phyloP scores from a whole-genome alignment of 2,888 invertebrate species.

The Euspilapteryx auroguttella region DNA sequence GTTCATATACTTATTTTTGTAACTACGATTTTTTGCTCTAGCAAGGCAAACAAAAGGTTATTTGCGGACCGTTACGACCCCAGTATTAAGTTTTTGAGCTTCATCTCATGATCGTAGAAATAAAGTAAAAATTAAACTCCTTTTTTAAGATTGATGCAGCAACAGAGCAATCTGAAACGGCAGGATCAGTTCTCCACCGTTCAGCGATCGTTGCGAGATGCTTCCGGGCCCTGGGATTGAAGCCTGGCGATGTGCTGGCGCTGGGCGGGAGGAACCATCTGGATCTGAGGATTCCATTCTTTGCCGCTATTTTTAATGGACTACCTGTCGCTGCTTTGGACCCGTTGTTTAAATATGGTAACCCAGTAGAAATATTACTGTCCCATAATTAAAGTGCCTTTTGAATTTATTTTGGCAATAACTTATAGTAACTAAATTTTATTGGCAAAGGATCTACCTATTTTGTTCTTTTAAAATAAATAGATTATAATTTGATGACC shows the following conservation, averaged over 20 bases:
- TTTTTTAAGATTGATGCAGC: constrained; percentile 45
- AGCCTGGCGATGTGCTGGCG: constrained; percentile 30
- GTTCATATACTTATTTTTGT: too few species aligned
- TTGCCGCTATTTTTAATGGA: constrained; percentile 30
- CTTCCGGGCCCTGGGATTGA: constrained; percentile 18
- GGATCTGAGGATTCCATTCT: constrained; percentile 30
- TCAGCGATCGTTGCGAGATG: constrained; percentile 23
- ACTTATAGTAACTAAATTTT: too few species aligned
- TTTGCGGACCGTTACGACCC: too few species aligned
- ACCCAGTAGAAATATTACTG: constrained; percentile 1
- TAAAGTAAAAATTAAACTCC: too few species aligned
- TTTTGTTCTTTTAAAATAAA: too few species aligned
- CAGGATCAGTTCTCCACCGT: constrained; percentile 21
- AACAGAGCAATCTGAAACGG: constrained; percentile 28
- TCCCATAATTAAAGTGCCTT: too few species aligned
- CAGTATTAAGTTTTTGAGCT: too few species aligned
- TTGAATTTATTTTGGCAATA: too few species aligned
- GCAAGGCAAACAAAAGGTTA: too few species aligned
- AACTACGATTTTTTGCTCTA: too few species aligned
- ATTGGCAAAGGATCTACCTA: too few species aligned
- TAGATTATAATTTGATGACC: neutral
- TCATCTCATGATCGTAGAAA: too few species aligned
- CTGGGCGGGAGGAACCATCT: constrained; percentile 32
- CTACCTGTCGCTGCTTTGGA: constrained; percentile 29
- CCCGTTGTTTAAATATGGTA: constrained; percentile 27